Conservation (phyloP, 2,113 vertebrate species). For the Euleptes europaea region DNA sequence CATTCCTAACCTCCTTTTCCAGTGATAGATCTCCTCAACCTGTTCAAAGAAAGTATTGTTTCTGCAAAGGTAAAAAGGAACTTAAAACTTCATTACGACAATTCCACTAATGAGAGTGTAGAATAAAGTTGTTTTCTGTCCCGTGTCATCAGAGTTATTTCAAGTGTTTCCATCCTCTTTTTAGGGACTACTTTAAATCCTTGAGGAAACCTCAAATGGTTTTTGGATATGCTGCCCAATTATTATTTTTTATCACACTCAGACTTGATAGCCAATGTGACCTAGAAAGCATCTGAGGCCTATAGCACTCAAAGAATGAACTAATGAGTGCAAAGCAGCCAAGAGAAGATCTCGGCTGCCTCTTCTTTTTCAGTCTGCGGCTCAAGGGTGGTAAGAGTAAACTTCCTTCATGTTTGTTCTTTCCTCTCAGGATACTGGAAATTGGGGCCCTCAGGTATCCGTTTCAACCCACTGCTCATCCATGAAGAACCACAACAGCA, state of each 20-base stretch:
- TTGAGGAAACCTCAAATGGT: background rate
- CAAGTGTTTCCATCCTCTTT: background rate
- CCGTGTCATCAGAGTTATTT: background rate
- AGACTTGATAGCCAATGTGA: background rate
- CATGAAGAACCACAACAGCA: background rate
- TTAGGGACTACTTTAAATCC: background rate
- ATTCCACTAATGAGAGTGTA: background rate
- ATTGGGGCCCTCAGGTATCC: background rate
- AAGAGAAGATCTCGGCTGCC: background rate
- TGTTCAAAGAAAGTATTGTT: background rate
- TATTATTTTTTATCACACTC: background rate
- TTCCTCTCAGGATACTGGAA: background rate
- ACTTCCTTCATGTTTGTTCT: background rate
- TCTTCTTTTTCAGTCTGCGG: background rate
- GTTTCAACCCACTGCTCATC: background rate
- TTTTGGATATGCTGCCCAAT: background rate
- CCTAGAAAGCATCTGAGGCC: background rate
- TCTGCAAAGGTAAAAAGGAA: background rate
- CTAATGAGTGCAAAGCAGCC: background rate
- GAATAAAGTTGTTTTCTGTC: background rate
- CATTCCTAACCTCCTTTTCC: background rate
- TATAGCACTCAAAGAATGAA: background rate
- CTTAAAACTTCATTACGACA: rapidly evolving
- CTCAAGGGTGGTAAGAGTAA: background rate
- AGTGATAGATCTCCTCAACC: background rate